Conservation (phyloP, 2,797 vertebrate genomes). For the Psittacula echo region DNA sequence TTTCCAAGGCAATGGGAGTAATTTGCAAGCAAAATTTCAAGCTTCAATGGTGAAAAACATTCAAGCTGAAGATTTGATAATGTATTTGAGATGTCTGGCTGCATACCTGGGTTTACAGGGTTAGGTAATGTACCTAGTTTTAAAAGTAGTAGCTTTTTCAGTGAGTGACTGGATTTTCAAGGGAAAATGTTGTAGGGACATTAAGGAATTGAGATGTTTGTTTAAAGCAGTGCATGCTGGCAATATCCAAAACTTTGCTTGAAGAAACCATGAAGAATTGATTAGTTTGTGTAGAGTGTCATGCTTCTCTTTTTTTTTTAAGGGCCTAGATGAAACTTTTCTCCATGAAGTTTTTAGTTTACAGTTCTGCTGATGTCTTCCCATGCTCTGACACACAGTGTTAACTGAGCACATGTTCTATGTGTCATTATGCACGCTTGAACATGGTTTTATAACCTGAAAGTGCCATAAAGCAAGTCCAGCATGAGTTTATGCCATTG, state of each 20-base stretch:
- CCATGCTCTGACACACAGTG: background rate
- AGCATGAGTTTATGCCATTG: background rate
- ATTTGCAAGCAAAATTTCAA: background rate
- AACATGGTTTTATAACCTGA: background rate
- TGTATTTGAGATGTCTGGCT: background rate
- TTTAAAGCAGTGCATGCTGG: background rate
- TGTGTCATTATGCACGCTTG: fast-evolving
- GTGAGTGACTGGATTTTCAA: background rate
- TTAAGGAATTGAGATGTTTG: background rate
- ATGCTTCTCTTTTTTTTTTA: background rate
- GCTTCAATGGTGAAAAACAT: background rate
- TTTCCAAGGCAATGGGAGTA: background rate
- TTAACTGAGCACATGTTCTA: fast-evolving
- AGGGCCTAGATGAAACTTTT: background rate
- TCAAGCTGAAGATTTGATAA: background rate
- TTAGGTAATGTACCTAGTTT: background rate
- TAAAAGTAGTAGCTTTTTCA: background rate
- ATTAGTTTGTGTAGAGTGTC: background rate
- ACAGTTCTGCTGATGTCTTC: background rate
- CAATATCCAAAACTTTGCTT: background rate
- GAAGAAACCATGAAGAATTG: background rate
- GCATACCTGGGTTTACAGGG: background rate
- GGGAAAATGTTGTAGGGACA: background rate
- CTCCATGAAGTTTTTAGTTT: background rate
- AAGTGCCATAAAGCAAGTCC: fast-evolving